phyloP scores from a whole-genome alignment of 1,140 invertebrate genomes.

The Scaptomyza montana region DNA sequence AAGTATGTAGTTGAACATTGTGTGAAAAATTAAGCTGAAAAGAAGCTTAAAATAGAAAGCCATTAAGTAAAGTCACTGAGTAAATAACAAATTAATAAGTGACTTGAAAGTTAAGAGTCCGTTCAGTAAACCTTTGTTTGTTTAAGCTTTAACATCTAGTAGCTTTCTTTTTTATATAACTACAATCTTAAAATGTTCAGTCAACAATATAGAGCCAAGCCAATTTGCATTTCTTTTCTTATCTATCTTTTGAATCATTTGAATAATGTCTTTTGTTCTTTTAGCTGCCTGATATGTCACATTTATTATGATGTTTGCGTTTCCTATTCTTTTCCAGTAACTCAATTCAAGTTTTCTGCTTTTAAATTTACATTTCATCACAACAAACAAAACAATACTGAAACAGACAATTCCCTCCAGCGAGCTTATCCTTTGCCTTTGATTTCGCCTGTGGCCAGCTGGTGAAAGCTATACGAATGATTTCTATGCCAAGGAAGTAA shows the following conservation, averaged over 20 bases:
- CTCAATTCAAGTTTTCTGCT: conserved; percentile 54
- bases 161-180: too few species aligned
- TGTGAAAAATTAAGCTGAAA: not conserved
- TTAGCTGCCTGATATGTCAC: conserved; percentile 22
- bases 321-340: conserved; percentile 30
- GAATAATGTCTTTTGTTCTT: conserved; percentile 44
- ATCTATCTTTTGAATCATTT: not conserved
- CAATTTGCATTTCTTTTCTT: not conserved
- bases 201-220: not conserved
- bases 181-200: too few species aligned
- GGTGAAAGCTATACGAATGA: conserved; percentile 32
- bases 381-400: conserved; percentile 21
- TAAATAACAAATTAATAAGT: not conserved
- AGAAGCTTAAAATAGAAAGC: conserved; percentile 1
- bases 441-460: conserved; percentile 16
- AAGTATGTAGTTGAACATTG: not conserved
- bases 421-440: conserved; percentile 13
- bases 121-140: not conserved
- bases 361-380: conserved; percentile 70
- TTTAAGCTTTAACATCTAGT: not conserved
- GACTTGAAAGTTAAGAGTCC: not conserved
- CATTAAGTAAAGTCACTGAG: not conserved
- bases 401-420: conserved; percentile 17
- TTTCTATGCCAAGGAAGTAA: conserved; percentile 50
- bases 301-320: conserved; percentile 45